Conservation (phyloP, 2,113 vertebrate species). For the Sphyrna mokarran region DNA sequence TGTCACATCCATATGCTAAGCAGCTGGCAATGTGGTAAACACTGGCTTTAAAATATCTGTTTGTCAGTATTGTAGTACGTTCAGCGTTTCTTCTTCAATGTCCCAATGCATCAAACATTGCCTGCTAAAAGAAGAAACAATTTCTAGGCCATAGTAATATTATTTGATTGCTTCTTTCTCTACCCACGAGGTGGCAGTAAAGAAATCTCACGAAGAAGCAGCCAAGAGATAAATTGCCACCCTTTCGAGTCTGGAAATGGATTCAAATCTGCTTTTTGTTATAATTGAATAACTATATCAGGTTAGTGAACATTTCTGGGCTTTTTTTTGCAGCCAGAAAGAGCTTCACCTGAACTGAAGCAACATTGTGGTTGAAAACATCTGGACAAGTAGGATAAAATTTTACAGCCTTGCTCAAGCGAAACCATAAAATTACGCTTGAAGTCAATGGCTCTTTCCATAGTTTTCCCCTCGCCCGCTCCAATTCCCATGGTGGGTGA, state of each 20-base stretch:
- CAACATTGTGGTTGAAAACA: neutral
- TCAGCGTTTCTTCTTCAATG: neutral
- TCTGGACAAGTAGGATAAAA: neutral
- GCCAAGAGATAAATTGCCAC: neutral
- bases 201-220: neutral
- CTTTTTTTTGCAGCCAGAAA: neutral
- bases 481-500: too few species aligned
- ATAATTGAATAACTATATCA: neutral
- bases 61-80: neutral
- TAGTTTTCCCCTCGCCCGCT: too few species aligned
- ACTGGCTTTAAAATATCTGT: neutral
- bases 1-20: neutral
- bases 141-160: neutral
- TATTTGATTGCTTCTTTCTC: neutral
- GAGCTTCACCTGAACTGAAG: neutral
- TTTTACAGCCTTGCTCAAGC: too few species aligned
- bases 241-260: neutral
- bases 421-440: too few species aligned
- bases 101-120: neutral
- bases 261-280: neutral
- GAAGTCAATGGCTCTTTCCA: too few species aligned
- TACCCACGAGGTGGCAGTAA: conserved; percentile 22
- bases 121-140: neutral
- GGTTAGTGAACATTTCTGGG: neutral
- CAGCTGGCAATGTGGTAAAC: neutral